Percentiles rank a stretch among this genome's conserved stretches.
phyloP scores from a whole-genome alignment of 2,888 invertebrate genomes.

The Operophtera brumata region DNA sequence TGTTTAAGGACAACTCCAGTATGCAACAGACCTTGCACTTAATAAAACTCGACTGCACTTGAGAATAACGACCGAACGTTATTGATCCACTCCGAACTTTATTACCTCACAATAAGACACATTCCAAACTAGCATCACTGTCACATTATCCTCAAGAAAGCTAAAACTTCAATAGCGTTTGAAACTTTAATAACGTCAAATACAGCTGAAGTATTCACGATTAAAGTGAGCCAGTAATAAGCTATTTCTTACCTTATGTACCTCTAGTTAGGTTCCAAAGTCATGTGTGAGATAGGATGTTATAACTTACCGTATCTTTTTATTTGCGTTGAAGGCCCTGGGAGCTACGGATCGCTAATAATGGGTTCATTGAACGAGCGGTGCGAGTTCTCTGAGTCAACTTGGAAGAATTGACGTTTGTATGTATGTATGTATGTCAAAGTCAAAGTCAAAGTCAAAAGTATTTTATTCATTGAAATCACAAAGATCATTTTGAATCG shows the following conservation, averaged over 20 bases:
- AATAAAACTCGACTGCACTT: background rate
- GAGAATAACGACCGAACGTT: constrained; percentile 14
- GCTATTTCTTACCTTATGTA: background rate
- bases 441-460: too few relatives aligned
- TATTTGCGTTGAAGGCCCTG: constrained; percentile 26
- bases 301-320: constrained; percentile 22
- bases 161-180: constrained; percentile 34
- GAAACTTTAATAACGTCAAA: constrained; percentile 37
- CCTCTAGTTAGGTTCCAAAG: background rate
- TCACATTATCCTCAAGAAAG: constrained; percentile 32
- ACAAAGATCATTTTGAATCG: too few relatives aligned
- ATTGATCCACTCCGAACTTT: constrained; percentile 16
- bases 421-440: too few relatives aligned
- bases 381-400: constrained; percentile 3
- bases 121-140: constrained; percentile 13
- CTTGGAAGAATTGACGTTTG: background rate
- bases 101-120: constrained; percentile 14
- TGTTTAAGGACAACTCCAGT: too few relatives aligned
- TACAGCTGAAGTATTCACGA: constrained; percentile 30
- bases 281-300: background rate
- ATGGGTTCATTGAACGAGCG: constrained; percentile 28
- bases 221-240: constrained; percentile 15
- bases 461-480: too few relatives aligned
- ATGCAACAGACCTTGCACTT: too few relatives aligned
- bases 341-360: constrained; percentile 29